These are phyloP conservation scores for Aleiodes leptofemur DNA, from an alignment of 2,888 invertebrate genomes.

Conservation along the genomic window DNA sequence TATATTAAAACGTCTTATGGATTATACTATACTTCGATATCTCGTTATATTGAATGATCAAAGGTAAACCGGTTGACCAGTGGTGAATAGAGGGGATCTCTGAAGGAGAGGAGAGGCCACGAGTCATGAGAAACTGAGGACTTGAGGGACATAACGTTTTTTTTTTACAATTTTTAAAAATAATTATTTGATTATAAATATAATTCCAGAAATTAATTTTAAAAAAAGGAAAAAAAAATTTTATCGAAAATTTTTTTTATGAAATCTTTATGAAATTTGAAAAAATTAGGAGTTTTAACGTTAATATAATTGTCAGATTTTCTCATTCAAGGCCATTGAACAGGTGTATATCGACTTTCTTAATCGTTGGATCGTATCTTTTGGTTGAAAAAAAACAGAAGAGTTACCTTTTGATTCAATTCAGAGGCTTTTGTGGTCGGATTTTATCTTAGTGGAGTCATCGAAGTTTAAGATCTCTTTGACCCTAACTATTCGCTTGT, in stretches of 20 bases:
- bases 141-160: conserved; percentile 47
- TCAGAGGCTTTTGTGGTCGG: conserved; percentile 40
- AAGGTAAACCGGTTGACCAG: conserved; percentile 71
- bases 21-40: conserved; percentile 33
- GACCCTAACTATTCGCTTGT: background rate
- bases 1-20: conserved; percentile 47
- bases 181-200: background rate
- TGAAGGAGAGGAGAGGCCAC: conserved; percentile 52
- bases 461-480: background rate
- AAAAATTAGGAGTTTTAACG: conserved; percentile 17
- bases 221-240: background rate
- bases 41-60: conserved; percentile 68
- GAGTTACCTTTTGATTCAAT: conserved; percentile 38
- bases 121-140: conserved; percentile 46
- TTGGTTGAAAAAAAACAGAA: background rate
- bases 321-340: conserved; percentile 42
- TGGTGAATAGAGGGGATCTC: conserved; percentile 50
- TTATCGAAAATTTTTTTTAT: conserved; percentile 3
- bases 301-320: background rate
- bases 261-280: background rate
- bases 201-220: too few species aligned
- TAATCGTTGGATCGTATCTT: conserved; percentile 56
- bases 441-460: conserved; percentile 10
- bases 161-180: conserved; percentile 3
- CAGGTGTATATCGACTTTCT: conserved; percentile 57